Base-by-base conservation (phyloP, 2,888 invertebrate genomes). In the Sphaerophoria taeniata region DNA sequence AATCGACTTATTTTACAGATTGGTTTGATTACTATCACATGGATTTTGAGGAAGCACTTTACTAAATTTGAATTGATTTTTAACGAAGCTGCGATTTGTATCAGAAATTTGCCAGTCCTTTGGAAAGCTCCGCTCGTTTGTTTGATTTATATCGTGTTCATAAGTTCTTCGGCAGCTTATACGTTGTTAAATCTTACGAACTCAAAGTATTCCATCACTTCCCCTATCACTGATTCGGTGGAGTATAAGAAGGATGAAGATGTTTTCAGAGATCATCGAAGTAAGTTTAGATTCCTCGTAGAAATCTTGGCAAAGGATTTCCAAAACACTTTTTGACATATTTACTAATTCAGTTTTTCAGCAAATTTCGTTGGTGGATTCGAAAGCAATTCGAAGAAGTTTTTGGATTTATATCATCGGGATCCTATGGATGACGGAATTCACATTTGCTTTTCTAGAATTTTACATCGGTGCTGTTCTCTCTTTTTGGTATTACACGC, bases 391-490 rank as follows among this genome's bases (percentile, higher is more conserved):
- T 43, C 95, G 96, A 89, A 96, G 97, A 89, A 96, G 98, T 96
- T 97, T 98, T 96, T 98, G 97, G 97, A 95, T 98, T 88, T 97
- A 98, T 90, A 93, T 97, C 14, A 93, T 98, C 69, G 98, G 97
- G 55, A 93, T 98, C 16, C 94, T 99, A 87, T 99, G 98, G 98
- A 95, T 96, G 11, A 95, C 96, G 43, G 98, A 98, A 93, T 98
- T 98, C 90, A 97, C 98, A 88, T 95, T 97, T 88, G 97, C 97
- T 12, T 98, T 98, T 90, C 98, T 98, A 91, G 97, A 97, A 91
- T 97, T 98, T 95, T 96, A 97, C 2, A 95, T 98, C 83, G 97
- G 98, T n/a, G 97, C 98, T 11, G 95, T 98, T 16, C 97, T 98
- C 1, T 97, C 97, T 0, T 95, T 95, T 89, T 98, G 98, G 98